A percentile compares a stretch with the other conserved stretches of the same genome.
These are phyloP conservation scores for cat (Felis catus) DNA, from an alignment of 2,113 vertebrate species.

Conservation along the genomic window DNA sequence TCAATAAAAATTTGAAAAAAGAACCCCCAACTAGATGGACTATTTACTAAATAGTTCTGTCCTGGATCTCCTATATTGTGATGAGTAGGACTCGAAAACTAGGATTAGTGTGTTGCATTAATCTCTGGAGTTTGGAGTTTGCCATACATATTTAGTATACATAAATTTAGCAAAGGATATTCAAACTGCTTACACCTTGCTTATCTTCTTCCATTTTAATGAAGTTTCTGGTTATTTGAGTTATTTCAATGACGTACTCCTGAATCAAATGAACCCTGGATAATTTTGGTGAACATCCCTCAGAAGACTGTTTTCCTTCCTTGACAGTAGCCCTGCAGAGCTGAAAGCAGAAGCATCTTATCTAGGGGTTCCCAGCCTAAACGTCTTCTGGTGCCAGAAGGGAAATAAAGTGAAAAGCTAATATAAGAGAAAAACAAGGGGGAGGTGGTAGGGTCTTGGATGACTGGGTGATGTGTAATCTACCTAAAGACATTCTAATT, in stretches of 20 bases:
- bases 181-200: not conserved
- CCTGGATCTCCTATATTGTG: not conserved
- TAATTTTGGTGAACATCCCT: not conserved
- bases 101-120: not conserved
- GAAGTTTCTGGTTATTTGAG: not conserved
- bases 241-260: not conserved
- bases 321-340: not conserved
- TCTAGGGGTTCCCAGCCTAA: not conserved
- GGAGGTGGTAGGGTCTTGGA: not conserved
- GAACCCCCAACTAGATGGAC: not conserved
- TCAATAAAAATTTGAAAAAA: not conserved
- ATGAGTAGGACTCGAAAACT: not conserved
- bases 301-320: not conserved
- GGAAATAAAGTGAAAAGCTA: not conserved
- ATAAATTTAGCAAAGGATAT: not conserved
- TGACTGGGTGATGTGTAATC: not conserved
- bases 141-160: not conserved
- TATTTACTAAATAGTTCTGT: not conserved
- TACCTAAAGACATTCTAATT: not conserved
- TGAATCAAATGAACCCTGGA: not conserved
- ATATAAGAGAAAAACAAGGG: not conserved
- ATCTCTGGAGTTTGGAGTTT: not conserved
- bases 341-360: not conserved
- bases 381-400: not conserved
- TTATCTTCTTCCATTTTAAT: slow-evolving; percentile 12